Base-by-base conservation (phyloP, 2,113 vertebrate species). In the Hyperopisus bebe region DNA sequence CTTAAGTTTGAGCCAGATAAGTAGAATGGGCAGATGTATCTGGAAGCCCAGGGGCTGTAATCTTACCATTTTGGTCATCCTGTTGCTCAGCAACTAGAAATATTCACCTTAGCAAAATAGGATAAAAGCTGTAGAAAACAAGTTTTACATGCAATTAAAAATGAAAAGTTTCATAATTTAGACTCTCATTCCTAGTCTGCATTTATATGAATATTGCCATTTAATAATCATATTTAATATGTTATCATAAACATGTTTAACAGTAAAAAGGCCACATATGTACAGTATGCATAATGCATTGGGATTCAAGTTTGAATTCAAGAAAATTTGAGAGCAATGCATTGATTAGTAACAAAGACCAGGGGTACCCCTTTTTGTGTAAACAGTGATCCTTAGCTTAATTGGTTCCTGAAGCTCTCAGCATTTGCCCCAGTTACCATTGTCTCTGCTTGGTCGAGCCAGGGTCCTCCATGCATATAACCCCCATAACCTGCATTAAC, bases 401-500 rank as follows among this genome's bases (percentile, higher is more conserved):
- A 84, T 84, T 46, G 82, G 44, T n/a, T 84, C 82, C 82, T 84
- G 85, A 50, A 86, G 44, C 85, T 1, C 48, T 51, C n/a, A 24
- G 46, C n/a, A 8, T 53, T 51, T 48, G 15, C 86, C 42, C 15
- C 48, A 42, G 89, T 80, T 77, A 77, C 90, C 53, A 15, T 17
- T 0, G 31, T 0, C 82, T 58, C 92, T 93, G 93, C 91, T 92
- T 91, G 90, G 91, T 55, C 39, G 89, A 86, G 90, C 89, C 89
- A 93, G 92, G 90, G 92, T 92, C 93, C 93, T 93, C 31, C 8
- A 42, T 92, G 93, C 93, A 92, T 94, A 94, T 95, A 94, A 92
- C 94, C 94, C 94, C 94, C 90, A 94, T 95, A 95, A 95, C 95
- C 93, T 93, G 96, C 96, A 96, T 96, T 97, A 97, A 98, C 96